Percentiles rank a stretch among this genome's conserved stretches.
These are phyloP conservation scores for Papilio elwesi DNA, from an alignment of 2,888 invertebrate species.

Conservation along the genomic window DNA sequence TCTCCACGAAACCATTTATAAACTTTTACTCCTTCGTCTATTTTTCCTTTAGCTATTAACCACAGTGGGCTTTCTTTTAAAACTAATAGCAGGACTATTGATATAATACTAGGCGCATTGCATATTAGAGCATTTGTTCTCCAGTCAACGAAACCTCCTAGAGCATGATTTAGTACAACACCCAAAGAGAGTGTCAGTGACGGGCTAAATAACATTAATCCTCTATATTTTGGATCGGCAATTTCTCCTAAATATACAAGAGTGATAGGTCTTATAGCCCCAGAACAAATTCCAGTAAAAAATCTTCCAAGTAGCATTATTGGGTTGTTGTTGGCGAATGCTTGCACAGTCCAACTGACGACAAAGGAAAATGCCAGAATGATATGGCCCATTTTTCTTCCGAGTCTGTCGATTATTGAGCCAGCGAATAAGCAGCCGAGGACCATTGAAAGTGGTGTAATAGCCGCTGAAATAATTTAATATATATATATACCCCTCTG, in stretches of 20 bases:
- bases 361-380: constrained; percentile 53
- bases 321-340: constrained; percentile 50
- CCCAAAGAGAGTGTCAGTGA: constrained; percentile 54
- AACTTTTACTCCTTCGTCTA: constrained; percentile 53
- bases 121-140: constrained; percentile 54
- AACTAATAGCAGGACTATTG: constrained; percentile 50
- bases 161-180: constrained; percentile 53
- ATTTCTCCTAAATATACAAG: constrained; percentile 63
- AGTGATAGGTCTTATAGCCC: constrained; percentile 55
- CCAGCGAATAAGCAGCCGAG: constrained; percentile 59
- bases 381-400: constrained; percentile 58
- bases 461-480: constrained; percentile 55
- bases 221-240: constrained; percentile 60
- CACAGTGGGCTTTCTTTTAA: constrained; percentile 66
- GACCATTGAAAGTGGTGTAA: constrained; percentile 57
- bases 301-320: constrained; percentile 57
- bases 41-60: constrained; percentile 59
- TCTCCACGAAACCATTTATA: constrained; percentile 59
- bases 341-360: constrained; percentile 60
- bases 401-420: constrained; percentile 56
- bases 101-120: constrained; percentile 51
- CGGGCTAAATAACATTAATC: constrained; percentile 53
- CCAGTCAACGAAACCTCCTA: constrained; percentile 58
- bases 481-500: constrained; percentile 27
- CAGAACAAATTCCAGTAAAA: constrained; percentile 56